Evolutionary conservation across 2,113 vertebrate species (phyloP).

Genomic region (Emydura subglobosa): DNA sequence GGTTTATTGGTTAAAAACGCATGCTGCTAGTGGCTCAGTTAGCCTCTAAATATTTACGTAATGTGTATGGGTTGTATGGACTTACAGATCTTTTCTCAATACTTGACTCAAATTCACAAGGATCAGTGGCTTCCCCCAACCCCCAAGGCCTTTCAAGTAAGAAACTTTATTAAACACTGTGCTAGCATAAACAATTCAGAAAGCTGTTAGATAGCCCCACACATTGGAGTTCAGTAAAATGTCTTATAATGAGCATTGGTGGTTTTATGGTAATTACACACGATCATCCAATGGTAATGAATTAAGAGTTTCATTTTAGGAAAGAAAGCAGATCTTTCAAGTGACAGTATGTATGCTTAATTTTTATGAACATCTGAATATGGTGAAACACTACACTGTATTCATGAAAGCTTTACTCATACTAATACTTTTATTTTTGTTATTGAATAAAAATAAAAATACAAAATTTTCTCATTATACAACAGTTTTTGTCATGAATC

Average conservation of each 20-base stretch:
- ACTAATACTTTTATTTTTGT: not conserved
- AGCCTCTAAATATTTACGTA: not conserved
- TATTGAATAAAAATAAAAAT: conserved; percentile 10
- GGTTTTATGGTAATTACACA: not conserved
- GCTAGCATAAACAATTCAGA: not conserved
- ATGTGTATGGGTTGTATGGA: not conserved
- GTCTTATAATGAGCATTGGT: not conserved
- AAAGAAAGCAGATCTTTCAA: not conserved
- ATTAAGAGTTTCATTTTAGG: not conserved
- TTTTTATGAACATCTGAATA: not conserved
- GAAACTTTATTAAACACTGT: not conserved
- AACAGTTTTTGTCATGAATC: not conserved
- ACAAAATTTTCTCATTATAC: not conserved
- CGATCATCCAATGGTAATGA: rapidly evolving
- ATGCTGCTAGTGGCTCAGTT: not conserved
- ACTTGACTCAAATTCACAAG: not conserved
- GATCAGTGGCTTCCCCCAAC: not conserved
- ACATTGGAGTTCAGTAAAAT: not conserved
- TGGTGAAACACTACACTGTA: not conserved
- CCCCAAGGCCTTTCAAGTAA: not conserved
- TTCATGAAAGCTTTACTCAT: not conserved
- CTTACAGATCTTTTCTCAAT: not conserved
- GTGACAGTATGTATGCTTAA: not conserved
- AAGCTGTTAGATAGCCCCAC: not conserved
- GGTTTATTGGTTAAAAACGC: not conserved